Evolutionary conservation across 1,140 invertebrate species (phyloP).

Genomic region (Solen grandis): DNA sequence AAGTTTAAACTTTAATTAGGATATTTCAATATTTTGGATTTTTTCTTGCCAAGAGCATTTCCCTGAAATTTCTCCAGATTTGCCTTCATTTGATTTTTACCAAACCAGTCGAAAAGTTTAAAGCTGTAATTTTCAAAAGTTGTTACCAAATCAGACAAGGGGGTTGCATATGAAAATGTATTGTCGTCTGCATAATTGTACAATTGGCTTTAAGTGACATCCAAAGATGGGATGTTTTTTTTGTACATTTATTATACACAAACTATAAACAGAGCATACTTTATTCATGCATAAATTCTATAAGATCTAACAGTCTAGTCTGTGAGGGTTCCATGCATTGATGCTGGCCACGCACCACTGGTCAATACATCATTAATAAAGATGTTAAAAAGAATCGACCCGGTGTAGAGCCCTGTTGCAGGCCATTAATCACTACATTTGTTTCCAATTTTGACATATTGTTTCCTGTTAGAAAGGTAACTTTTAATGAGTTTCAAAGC

Average conservation of each 20-base stretch:
- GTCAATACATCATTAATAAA: constrained; percentile 37
- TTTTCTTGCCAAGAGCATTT: background rate
- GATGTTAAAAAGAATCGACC: constrained; percentile 1
- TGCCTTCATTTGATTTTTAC: constrained; percentile 26
- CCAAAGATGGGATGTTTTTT: too few relatives aligned
- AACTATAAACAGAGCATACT: too few relatives aligned
- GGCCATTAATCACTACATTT: background rate
- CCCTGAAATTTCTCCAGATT: constrained; percentile 23
- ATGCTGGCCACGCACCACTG: too few relatives aligned
- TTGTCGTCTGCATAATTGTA: constrained; percentile 31
- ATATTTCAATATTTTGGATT: background rate
- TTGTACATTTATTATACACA: too few relatives aligned
- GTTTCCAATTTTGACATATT: background rate
- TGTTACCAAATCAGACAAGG: background rate
- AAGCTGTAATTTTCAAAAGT: constrained; percentile 3
- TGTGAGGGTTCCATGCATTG: too few relatives aligned
- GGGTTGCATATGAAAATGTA: constrained; percentile 3
- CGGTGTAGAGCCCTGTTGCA: constrained; percentile 13
- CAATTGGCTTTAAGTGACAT: background rate
- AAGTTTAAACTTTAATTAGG: background rate
- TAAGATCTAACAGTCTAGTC: too few relatives aligned
- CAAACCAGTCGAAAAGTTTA: constrained; percentile 1
- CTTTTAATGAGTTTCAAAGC: constrained; percentile 7
- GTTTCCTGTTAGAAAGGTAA: constrained; percentile 4
- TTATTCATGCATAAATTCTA: too few relatives aligned